Percentiles rank a stretch among this genome's conserved stretches.
Evolutionary conservation across 1,140 invertebrate genomes (phyloP).

Genomic region (Macrobrachium rosenbergii): DNA sequence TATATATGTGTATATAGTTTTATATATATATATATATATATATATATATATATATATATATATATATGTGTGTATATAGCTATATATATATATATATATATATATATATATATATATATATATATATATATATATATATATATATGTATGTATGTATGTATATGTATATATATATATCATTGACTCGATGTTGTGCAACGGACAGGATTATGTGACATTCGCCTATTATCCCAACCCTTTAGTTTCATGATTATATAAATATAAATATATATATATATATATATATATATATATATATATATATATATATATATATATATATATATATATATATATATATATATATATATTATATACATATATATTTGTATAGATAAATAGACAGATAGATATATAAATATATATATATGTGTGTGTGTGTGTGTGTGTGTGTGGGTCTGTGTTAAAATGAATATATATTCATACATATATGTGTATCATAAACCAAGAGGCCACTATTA

Average conservation of each 20-base stretch:
- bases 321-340: background rate
- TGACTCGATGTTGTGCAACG: too few species aligned
- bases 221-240: too few species aligned
- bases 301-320: background rate
- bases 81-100: too few species aligned
- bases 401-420: background rate
- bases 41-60: background rate
- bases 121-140: background rate
- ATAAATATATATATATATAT: background rate
- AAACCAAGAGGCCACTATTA: too few species aligned
- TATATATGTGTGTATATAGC: background rate
- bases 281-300: background rate
- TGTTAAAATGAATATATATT: background rate
- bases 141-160: background rate
- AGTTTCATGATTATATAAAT: too few species aligned
- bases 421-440: background rate
- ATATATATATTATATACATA: background rate
- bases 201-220: too few species aligned
- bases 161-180: background rate
- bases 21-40: background rate
- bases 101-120: constrained; percentile 2
- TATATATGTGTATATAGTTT: background rate
- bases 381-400: too few species aligned
- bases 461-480: background rate
- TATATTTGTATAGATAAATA: background rate